Evolutionary conservation across 2,113 vertebrate genomes (phyloP).

Genomic region (Centropristis striata): DNA sequence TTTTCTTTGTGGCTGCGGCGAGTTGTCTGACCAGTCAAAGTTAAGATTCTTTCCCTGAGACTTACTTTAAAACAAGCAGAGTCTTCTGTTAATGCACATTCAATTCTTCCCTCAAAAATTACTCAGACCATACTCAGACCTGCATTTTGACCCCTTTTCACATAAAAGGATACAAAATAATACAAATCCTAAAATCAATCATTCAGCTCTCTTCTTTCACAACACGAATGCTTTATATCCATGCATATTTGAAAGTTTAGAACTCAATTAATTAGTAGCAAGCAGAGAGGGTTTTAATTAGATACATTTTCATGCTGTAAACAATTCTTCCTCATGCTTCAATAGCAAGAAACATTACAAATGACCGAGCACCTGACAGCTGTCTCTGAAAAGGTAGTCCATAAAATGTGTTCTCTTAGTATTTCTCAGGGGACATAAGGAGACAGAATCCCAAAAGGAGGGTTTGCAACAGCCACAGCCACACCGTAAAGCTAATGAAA

Average conservation of each 20-base stretch:
- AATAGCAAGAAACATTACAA: slow-evolving; percentile 60
- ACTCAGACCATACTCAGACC: not conserved
- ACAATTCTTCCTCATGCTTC: slow-evolving; percentile 50
- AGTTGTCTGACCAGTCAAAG: slow-evolving; percentile 70
- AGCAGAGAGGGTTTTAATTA: slow-evolving; percentile 54
- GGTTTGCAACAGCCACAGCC: slow-evolving; percentile 22
- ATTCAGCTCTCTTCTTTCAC: slow-evolving; percentile 28
- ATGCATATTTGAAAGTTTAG: slow-evolving; percentile 46
- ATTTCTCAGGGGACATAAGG: slow-evolving; percentile 36
- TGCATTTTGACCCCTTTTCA: slow-evolving; percentile 9
- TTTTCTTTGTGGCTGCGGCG: slow-evolving; percentile 68
- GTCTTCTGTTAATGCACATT: slow-evolving; percentile 7
- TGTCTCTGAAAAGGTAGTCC: slow-evolving; percentile 60
- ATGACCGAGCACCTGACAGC: slow-evolving; percentile 65
- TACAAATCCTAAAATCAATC: slow-evolving; percentile 54
- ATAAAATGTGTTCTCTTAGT: slow-evolving; percentile 57
- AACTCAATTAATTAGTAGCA: slow-evolving; percentile 56
- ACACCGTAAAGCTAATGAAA: slow-evolving; percentile 27
- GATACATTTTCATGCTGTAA: slow-evolving; percentile 40
- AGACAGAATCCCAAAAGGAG: slow-evolving; percentile 32
- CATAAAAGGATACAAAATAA: slow-evolving; percentile 29
- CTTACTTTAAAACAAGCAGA: slow-evolving; percentile 9
- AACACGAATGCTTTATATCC: slow-evolving; percentile 50
- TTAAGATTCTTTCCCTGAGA: slow-evolving; percentile 40
- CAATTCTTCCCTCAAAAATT: not conserved